Evolutionary conservation across 64 coral and sea anemone genomes (phyloP).

Genomic region (Montipora efflorescens): DNA sequence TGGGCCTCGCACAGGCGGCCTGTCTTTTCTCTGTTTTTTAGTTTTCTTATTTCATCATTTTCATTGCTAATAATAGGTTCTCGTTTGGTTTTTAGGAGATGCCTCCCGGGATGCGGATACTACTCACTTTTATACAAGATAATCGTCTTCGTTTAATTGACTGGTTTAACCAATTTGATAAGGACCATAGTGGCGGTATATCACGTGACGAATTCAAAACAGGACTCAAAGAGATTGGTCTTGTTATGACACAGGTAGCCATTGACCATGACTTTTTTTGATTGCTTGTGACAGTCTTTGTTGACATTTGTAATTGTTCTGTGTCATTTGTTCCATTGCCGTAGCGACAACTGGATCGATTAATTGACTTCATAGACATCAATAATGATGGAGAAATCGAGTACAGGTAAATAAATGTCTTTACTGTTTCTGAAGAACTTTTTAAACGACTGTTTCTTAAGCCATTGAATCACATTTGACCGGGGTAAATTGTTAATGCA

Average conservation of each 20-base stretch:
- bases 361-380: conserved; percentile 95
- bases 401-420: conserved; percentile 72
- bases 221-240: conserved; percentile 94
- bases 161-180: conserved; percentile 99
- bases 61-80: too few species aligned
- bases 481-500: too few species aligned
- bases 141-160: conserved; percentile 96
- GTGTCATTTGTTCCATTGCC: background rate
- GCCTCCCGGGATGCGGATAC: conserved; percentile 94
- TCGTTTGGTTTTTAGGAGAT: conserved; percentile 79
- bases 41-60: too few species aligned
- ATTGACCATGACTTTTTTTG: background rate
- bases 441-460: too few species aligned
- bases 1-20: too few species aligned
- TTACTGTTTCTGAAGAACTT: too few species aligned
- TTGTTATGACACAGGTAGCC: conserved; percentile 95
- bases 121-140: conserved; percentile 89
- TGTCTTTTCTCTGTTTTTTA: too few species aligned
- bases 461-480: background rate
- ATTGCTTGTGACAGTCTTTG: background rate
- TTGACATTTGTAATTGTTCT: background rate
- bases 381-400: conserved; percentile 98
- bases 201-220: conserved; percentile 93
- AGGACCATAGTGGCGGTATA: conserved; percentile 98
- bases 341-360: conserved; percentile 92